Percentiles rank a stretch among this genome's conserved stretches.
phyloP scores from a whole-genome alignment of 2,888 invertebrate genomes.

The Desoria tigrina region DNA sequence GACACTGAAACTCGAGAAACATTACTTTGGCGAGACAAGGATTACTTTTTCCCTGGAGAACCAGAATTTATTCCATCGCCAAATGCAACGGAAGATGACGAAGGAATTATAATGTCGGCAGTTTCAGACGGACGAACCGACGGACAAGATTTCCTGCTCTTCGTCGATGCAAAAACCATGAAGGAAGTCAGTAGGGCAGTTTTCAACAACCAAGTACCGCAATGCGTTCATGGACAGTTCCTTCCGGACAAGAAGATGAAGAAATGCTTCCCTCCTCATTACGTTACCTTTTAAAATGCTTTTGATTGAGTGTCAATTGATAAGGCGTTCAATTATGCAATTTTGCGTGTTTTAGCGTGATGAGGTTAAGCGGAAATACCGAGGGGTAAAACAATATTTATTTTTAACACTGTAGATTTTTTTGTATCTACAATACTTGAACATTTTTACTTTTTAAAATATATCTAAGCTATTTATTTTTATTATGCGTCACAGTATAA shows the following conservation, averaged over 20 bases:
- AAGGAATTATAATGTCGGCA: conserved; percentile 57
- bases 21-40: conserved; percentile 56
- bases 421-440: too few species aligned
- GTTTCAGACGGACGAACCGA: conserved; percentile 54
- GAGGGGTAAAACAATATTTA: too few species aligned
- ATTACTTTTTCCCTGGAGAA: conserved; percentile 57
- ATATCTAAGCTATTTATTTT: too few species aligned
- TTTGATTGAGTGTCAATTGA: conserved; percentile 2
- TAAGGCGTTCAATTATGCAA: not conserved
- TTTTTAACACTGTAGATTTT: too few species aligned
- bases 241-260: conserved; percentile 34
- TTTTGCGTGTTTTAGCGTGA: conserved; percentile 7
- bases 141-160: conserved; percentile 54
- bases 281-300: conserved; percentile 29
- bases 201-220: conserved; percentile 53
- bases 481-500: too few species aligned
- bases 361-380: too few species aligned
- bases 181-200: conserved; percentile 57
- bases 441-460: too few species aligned
- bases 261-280: conserved; percentile 33
- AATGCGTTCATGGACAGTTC: conserved; percentile 54
- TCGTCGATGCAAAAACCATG: conserved; percentile 57
- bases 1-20: conserved; percentile 56
- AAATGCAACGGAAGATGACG: conserved; percentile 58
- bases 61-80: conserved; percentile 60